Percentiles rank a stretch among this genome's conserved stretches.
These are phyloP conservation scores for Megaceryle torquata DNA, from an alignment of 2,113 vertebrate species.

Conservation along the genomic window DNA sequence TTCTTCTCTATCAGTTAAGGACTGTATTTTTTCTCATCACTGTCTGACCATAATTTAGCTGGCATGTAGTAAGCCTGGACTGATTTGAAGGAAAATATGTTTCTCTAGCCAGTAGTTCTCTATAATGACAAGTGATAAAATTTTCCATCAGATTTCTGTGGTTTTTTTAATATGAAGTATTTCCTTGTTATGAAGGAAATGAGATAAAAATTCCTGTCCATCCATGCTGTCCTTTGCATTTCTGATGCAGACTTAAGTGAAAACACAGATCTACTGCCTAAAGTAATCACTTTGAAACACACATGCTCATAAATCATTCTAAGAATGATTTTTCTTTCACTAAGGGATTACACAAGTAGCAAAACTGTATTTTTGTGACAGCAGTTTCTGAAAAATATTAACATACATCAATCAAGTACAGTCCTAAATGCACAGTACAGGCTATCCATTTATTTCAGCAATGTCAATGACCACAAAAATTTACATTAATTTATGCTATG, in stretches of 20 bases:
- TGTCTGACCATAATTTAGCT: not conserved
- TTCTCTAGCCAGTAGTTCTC: not conserved
- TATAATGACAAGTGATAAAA: not conserved
- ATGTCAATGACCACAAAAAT: not conserved
- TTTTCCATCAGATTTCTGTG: not conserved
- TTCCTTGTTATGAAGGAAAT: not conserved
- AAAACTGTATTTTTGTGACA: not conserved
- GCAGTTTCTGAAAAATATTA: not conserved
- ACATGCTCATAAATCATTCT: not conserved
- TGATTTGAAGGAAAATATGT: not conserved
- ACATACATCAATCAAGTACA: not conserved
- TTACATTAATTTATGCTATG: not conserved
- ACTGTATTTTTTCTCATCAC: not conserved
- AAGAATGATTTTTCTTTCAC: not conserved
- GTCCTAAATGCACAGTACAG: not conserved
- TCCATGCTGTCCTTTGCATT: not conserved
- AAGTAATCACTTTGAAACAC: not conserved
- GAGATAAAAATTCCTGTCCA: not conserved
- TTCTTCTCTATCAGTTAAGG: not conserved
- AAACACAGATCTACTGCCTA: not conserved
- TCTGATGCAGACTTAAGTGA: not conserved
- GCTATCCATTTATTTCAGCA: not conserved
- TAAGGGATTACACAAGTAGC: not conserved
- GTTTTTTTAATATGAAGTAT: not conserved
- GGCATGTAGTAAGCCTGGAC: not conserved